Evolutionary conservation across 2,797 vertebrate genomes (phyloP), one percentile per base, ranked within the genome.

Genomic region (Odontamblyopus lacepedii): DNA sequence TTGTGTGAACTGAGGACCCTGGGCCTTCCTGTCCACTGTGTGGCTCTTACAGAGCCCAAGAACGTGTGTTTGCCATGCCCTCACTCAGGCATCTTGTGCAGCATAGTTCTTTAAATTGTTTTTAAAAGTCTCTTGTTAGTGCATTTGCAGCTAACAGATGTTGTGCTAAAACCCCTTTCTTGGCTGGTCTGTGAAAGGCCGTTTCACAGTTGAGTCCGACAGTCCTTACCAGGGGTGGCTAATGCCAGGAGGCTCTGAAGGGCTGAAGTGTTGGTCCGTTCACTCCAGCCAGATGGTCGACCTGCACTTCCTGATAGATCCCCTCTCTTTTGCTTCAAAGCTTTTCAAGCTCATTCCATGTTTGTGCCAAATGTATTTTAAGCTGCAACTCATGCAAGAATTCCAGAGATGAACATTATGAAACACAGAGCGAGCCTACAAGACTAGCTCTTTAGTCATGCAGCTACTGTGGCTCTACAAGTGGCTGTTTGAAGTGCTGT

Each of bases 101-200:
- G 89, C 90, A 91, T 91, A 88, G 86, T 88, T 91, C 88, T 83
- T 86, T 78, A 79, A 80, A 77, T 75, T 83, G 91, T 92, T 88
- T 91, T 92, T 89, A 68, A 90, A 73, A 90, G 91, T 91, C 87
- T 85, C 72, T 89, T 44, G 89, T 90, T 85, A 89, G 91, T 66
- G 87, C 87, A 71, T 84, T 73, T 57, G 82, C 89, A 59, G 51
- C 91, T 88, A 87, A 92, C 91, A 78, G 84, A 48, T 86, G 76
- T 93, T 93, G 92, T 92, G 91, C 92, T 92, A 89, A 89, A 85
- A 74, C 83, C 84, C 69, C 73, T 79, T 81, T 51, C 85, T 88
- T 86, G 84, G 89, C 89, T 88, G 90, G 86, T 93, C 91, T 83
- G 82, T 86, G 85, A 85, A 93, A 92, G 88, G 87, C 90, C 82